A percentile compares a stretch with the other conserved stretches of the same genome.
Conservation (phyloP, 1,140 invertebrate species). For the Musca domestica region DNA sequence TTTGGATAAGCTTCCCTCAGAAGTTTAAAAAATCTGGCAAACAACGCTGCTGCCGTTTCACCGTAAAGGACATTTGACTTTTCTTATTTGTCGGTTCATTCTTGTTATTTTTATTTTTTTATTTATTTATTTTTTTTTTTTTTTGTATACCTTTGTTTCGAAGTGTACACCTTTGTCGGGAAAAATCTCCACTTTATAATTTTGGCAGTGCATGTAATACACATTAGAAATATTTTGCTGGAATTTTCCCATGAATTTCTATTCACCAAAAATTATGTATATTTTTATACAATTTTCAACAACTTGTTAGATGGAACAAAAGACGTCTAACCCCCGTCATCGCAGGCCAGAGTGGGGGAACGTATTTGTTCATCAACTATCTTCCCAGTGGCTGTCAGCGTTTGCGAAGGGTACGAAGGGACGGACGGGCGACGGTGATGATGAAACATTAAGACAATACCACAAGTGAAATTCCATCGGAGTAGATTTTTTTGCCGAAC, state of each 20-base stretch:
- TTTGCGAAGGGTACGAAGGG: background rate
- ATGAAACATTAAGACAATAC: constrained; percentile 16
- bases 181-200: too few relatives aligned
- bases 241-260: constrained; percentile 6
- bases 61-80: too few relatives aligned
- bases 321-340: constrained; percentile 10
- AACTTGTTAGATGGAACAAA: constrained; percentile 5
- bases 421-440: background rate
- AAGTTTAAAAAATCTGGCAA: too few relatives aligned
- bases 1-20: too few relatives aligned
- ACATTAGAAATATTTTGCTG: constrained; percentile 1
- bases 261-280: constrained; percentile 13
- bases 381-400: background rate
- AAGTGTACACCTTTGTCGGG: too few relatives aligned
- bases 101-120: too few relatives aligned
- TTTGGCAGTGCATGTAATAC: background rate
- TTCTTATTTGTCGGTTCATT: too few relatives aligned
- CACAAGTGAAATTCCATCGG: constrained; percentile 16
- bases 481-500: constrained; percentile 3
- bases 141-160: too few relatives aligned
- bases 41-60: too few relatives aligned
- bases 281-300: constrained; percentile 7
- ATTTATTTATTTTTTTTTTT: too few relatives aligned
- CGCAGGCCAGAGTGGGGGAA: background rate
- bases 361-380: background rate